Percentiles rank a stretch among this genome's conserved stretches.
Evolutionary conservation across 2,797 vertebrate genomes (phyloP).

Genomic region (Eidolon dupreanum): DNA sequence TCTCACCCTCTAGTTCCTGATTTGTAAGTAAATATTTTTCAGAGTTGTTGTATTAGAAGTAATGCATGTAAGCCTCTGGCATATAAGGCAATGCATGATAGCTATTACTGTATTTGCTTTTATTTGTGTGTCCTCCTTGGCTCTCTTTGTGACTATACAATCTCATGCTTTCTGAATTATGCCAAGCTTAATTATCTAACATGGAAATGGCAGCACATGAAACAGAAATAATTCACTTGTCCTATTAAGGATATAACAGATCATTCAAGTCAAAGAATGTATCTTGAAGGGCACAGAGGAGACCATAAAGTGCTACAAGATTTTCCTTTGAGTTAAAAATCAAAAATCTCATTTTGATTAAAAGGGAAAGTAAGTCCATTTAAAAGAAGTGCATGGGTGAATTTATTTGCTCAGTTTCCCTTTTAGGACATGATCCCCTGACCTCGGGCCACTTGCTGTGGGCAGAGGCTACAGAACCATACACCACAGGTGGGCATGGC

Average conservation of each 20-base stretch:
- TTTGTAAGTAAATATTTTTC: neutral
- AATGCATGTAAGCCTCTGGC: neutral
- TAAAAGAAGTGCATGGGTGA: neutral
- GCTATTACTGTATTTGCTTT: neutral
- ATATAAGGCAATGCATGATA: accelerated
- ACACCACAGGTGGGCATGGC: neutral
- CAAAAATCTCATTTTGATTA: neutral
- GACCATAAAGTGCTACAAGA: neutral
- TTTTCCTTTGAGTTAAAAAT: neutral
- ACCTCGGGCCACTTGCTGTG: neutral
- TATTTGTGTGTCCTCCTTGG: neutral
- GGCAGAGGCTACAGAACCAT: neutral
- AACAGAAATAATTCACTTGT: neutral
- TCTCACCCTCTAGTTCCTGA: neutral
- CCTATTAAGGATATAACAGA: neutral
- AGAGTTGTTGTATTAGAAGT: neutral
- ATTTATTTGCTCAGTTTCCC: neutral
- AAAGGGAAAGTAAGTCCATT: neutral
- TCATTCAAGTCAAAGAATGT: neutral
- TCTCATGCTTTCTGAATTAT: neutral
- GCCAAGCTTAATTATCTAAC: neutral
- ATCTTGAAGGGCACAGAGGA: neutral
- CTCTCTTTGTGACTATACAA: neutral
- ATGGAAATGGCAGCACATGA: neutral
- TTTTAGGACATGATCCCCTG: neutral